Evolutionary conservation across 2,888 invertebrate species (phyloP).

Genomic region (Chalcosyrphus nemorum): DNA sequence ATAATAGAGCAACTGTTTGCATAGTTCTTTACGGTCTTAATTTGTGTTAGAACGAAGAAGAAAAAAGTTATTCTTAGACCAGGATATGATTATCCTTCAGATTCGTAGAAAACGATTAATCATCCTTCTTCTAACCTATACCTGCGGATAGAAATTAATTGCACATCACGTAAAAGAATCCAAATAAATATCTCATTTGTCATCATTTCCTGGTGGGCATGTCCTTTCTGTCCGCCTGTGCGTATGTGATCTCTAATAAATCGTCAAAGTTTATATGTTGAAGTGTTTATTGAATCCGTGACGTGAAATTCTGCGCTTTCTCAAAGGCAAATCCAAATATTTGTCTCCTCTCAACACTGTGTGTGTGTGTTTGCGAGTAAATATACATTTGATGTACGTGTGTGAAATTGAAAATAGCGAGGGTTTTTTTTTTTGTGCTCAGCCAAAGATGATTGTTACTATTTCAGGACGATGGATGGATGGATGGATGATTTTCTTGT

Average conservation of each 20-base stretch:
- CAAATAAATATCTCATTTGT: conserved; percentile 63
- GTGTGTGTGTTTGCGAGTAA: conserved; percentile 36
- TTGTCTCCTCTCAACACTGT: conserved; percentile 31
- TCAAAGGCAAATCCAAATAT: conserved; percentile 72
- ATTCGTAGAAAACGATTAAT: conserved; percentile 30
- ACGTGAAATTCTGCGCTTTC: conserved; percentile 77
- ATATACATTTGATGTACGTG: conserved; percentile 59
- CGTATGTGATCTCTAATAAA: conserved; percentile 47
- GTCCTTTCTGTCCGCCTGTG: neutral
- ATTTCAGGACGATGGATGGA: neutral
- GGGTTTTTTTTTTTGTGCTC: conserved; percentile 43
- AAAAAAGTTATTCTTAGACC: neutral
- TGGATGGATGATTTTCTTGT: conserved; percentile 68
- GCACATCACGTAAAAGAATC: conserved; percentile 50
- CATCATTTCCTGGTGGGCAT: conserved; percentile 37
- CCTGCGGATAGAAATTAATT: neutral
- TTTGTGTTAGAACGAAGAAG: too few relatives aligned
- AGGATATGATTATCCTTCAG: neutral
- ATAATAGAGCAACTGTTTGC: neutral
- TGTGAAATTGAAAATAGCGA: conserved; percentile 69
- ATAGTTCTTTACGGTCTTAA: neutral
- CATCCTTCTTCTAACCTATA: conserved; percentile 4
- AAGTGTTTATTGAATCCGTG: conserved; percentile 82
- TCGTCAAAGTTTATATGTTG: conserved; percentile 74
- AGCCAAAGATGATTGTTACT: conserved; percentile 45